Evolutionary conservation across 2,113 vertebrate genomes (phyloP).

Genomic region (Otocyon megalotis): DNA sequence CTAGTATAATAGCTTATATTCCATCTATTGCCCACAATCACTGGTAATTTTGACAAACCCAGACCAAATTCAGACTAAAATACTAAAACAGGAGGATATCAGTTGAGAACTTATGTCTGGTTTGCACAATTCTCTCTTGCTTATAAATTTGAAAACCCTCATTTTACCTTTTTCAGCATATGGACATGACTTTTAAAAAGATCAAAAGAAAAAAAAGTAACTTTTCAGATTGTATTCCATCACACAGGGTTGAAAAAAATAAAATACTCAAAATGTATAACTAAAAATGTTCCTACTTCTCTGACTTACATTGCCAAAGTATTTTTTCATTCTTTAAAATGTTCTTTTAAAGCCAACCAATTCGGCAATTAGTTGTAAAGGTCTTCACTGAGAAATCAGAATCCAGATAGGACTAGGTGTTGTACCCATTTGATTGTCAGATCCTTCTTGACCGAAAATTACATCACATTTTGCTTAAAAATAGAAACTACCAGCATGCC

Average conservation of each 20-base stretch:
- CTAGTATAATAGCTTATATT: background rate
- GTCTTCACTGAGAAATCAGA: constrained; percentile 64
- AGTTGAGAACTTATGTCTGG: background rate
- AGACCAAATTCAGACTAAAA: background rate
- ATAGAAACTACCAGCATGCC: background rate
- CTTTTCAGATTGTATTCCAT: background rate
- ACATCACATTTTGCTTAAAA: constrained; percentile 15
- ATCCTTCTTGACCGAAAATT: constrained; percentile 4
- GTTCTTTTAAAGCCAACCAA: background rate
- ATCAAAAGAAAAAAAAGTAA: background rate
- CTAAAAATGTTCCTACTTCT: background rate
- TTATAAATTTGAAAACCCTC: background rate
- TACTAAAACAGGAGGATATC: background rate
- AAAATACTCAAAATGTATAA: background rate
- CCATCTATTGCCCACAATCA: background rate
- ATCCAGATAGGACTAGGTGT: background rate
- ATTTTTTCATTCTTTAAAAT: background rate
- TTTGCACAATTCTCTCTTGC: background rate
- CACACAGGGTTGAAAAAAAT: background rate
- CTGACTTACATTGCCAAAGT: background rate
- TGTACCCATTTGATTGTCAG: background rate
- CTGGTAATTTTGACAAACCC: background rate
- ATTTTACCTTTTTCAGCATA: background rate
- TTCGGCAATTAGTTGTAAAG: background rate
- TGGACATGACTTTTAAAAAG: background rate